Evolutionary conservation across 2,797 vertebrate species (phyloP), one percentile per base, ranked within the genome.

Genomic region (Onychomys torridus): DNA sequence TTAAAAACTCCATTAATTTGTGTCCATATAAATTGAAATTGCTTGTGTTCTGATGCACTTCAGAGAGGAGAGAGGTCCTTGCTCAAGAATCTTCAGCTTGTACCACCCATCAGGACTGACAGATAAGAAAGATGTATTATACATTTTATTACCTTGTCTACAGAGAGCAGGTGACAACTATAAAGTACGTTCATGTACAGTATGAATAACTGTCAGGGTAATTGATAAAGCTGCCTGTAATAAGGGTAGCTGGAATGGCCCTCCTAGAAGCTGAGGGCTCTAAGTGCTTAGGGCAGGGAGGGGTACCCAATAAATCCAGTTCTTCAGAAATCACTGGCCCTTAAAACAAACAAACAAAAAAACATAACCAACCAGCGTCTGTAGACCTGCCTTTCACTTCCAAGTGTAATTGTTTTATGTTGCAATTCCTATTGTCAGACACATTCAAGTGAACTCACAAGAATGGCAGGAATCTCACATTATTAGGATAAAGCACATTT

Each of bases 1-100:
- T 95, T 97, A 96, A 96, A 97, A 81, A 95, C 84, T 85, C 93
- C 92, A 94, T 96, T 97, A 94, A 97, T 98, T 97, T 96, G 95
- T 96, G 98, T 97, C 82, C 82, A 43, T 93, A 96, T 96, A 93
- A 97, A 98, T 96, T 94, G 86, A 95, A 91, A 73, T 77, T 85
- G 63, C 91, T 97, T 94, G 16, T 1, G 57, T 83, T 87, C 79
- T 96, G 52, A 90, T 65, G 73, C 78, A 63, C 76, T 81, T 94
- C 83, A 65, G 27, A 95, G 94, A 86, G 86, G 32, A 76, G 32
- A 95, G 94, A 83, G 86, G n/a, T 87, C 89, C 92, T 75, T 12
- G 17, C 94, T 96, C 91, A 61, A 73, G 86, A 96, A 89, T 88
- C 76, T 84, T 67, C 78, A 69, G 79, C 76, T 96, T 78, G 73